Evolutionary conservation across 2,113 vertebrate genomes (phyloP).

Genomic region (Apeltes quadracus): DNA sequence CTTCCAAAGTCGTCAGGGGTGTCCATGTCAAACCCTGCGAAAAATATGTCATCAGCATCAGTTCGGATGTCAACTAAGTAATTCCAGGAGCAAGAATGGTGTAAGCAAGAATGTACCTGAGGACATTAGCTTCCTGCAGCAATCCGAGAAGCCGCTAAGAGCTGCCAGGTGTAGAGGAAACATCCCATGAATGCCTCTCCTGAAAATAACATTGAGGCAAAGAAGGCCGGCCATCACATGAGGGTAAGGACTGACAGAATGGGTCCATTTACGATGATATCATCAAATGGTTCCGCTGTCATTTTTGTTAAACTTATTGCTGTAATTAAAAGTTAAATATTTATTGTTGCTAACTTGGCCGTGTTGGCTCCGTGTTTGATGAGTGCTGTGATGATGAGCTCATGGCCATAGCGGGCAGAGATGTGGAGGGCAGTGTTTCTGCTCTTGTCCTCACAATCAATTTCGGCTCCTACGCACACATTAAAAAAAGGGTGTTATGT

Average conservation of each 20-base stretch:
- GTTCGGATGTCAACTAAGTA: slow-evolving; percentile 23
- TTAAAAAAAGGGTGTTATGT: neutral
- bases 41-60: slow-evolving; percentile 47
- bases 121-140: slow-evolving; percentile 96
- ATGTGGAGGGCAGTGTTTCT: slow-evolving; percentile 96
- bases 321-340: too few species aligned
- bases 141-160: slow-evolving; percentile 97
- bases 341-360: slow-evolving; percentile 88
- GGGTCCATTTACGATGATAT: neutral
- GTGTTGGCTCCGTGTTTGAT: slow-evolving; percentile 92
- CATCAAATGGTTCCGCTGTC: neutral
- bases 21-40: slow-evolving; percentile 92
- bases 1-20: slow-evolving; percentile 96
- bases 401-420: slow-evolving; percentile 93
- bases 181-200: slow-evolving; percentile 96
- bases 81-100: neutral
- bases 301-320: too few species aligned
- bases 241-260: neutral
- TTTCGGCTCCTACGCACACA: slow-evolving; percentile 86
- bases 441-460: slow-evolving; percentile 95
- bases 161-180: slow-evolving; percentile 97
- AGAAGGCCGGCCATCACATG: slow-evolving; percentile 43
- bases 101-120: slow-evolving; percentile 83
- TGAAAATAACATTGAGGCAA: slow-evolving; percentile 62
- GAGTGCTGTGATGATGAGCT: slow-evolving; percentile 96